Base-by-base conservation (phyloP, 2,888 invertebrate species). In the Andrena marginata region DNA sequence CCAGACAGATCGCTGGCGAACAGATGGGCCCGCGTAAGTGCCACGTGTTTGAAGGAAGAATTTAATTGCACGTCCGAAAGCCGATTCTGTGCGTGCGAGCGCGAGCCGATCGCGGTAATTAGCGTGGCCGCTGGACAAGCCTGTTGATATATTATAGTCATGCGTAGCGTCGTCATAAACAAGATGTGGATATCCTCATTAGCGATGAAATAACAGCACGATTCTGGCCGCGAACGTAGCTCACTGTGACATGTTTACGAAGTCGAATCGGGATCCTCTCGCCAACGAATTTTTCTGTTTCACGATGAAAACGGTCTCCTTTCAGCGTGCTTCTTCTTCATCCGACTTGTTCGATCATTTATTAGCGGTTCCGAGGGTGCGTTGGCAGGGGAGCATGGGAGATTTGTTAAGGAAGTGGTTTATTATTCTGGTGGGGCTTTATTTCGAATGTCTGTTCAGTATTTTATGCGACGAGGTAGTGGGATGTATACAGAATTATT, bases 131-230 rank as follows among this genome's bases (percentile, higher is more conserved):
- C 2, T 42, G 42, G 23, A 42, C 64, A 29, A 31, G 29, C 48
- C 33, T 20, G 4, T 6, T 23, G 59, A 73, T 73, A 63, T 73
- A 68, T 42, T 42, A 42, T 67, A 54, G 54, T 59, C 51, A 68
- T 23, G 16, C 35, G 49, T 62, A 31, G 42, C 54, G 13, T n/a
- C 62, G 20, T 78, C 73, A 31, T 73, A 78, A 78, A 78, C 62
- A 73, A 62, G 67, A 73, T 62, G 42, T 68, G 73, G 73, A 78
- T 78, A 78, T 78, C 73, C 78, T 73, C 78, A 73, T 78, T 78
- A 78, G 51, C 68, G 78, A 78, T 78, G 42, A 62, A 78, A 78
- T 73, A 78, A 63, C 56, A 62, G 73, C 73, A 63, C 78, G 78
- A 72, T 65, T 35, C n/a, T 16, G 56, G 49, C 48, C 64, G 51